Conservation (phyloP, 2,888 invertebrate species). For the Sinodicranocentrus sp. region DNA sequence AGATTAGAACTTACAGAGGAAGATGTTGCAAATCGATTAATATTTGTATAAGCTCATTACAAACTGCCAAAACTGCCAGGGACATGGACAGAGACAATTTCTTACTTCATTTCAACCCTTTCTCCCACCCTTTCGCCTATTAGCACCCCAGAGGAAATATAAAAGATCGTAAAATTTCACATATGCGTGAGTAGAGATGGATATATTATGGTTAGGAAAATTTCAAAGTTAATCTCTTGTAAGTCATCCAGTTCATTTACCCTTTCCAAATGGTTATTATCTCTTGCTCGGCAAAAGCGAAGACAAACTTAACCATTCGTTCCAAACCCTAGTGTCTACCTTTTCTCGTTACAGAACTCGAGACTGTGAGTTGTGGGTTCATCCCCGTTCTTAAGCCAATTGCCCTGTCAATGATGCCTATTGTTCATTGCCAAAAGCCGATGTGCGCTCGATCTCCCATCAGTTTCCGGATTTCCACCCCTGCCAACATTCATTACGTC, state of each 20-base stretch:
- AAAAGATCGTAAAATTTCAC: too few relatives aligned
- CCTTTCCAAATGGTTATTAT: constrained; percentile 62
- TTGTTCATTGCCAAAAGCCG: constrained; percentile 62
- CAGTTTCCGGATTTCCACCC: constrained; percentile 63
- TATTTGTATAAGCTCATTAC: constrained; percentile 33
- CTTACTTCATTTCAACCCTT: constrained; percentile 14
- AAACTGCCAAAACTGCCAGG: too few relatives aligned
- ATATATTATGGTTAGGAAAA: constrained; percentile 39
- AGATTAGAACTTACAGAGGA: too few relatives aligned
- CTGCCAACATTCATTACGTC: constrained; percentile 63
- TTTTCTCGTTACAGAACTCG: neutral
- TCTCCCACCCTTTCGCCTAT: neutral
- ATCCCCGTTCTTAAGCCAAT: constrained; percentile 55
- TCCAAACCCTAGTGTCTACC: neutral
- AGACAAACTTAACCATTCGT: constrained; percentile 32
- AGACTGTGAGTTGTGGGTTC: constrained; percentile 35
- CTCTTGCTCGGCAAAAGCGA: constrained; percentile 8
- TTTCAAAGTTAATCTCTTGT: constrained; percentile 59
- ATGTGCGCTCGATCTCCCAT: constrained; percentile 59
- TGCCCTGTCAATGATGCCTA: constrained; percentile 57
- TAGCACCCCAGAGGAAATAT: too few relatives aligned
- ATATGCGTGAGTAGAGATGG: too few relatives aligned
- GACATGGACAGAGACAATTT: too few relatives aligned
- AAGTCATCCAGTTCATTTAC: constrained; percentile 64
- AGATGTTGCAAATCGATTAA: neutral